Percentiles rank a stretch among this genome's conserved stretches.
These are phyloP conservation scores for Dendrocincla fuliginosa DNA, from an alignment of 2,797 vertebrate species.

Conservation along the genomic window DNA sequence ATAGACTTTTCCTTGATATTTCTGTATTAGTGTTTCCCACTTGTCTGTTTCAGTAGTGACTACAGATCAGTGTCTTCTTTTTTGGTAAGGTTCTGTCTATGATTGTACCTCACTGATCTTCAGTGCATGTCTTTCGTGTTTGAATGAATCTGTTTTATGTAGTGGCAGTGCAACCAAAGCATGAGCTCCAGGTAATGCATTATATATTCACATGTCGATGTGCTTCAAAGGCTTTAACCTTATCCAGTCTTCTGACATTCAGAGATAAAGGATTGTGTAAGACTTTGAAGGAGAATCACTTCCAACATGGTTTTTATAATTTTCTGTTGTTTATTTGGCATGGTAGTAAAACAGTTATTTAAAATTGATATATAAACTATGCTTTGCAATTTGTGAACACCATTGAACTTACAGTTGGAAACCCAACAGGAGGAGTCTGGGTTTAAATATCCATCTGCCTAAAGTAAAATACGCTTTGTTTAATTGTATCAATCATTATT, in stretches of 20 bases:
- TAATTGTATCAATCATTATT: not conserved
- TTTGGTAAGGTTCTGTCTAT: not conserved
- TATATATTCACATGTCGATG: not conserved
- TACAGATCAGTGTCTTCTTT: not conserved
- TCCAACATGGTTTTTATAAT: not conserved
- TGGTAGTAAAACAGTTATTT: not conserved
- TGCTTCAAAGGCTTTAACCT: slow-evolving; percentile 32
- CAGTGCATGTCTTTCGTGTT: not conserved
- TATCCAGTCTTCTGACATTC: slow-evolving; percentile 11
- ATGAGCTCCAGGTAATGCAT: not conserved
- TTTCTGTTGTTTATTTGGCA: not conserved
- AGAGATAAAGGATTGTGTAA: not conserved
- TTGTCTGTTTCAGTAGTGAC: not conserved
- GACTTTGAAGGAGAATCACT: not conserved
- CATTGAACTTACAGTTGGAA: not conserved
- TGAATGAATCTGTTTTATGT: slow-evolving; percentile 26
- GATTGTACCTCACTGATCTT: not conserved
- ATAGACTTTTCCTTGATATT: not conserved
- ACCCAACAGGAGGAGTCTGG: not conserved
- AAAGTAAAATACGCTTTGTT: not conserved
- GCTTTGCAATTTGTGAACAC: not conserved
- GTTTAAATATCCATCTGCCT: not conserved
- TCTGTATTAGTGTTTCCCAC: not conserved
- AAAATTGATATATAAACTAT: not conserved
- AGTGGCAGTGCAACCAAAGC: not conserved